Base-by-base conservation (phyloP, 2,888 invertebrate species). In the Nectonema munidae region DNA sequence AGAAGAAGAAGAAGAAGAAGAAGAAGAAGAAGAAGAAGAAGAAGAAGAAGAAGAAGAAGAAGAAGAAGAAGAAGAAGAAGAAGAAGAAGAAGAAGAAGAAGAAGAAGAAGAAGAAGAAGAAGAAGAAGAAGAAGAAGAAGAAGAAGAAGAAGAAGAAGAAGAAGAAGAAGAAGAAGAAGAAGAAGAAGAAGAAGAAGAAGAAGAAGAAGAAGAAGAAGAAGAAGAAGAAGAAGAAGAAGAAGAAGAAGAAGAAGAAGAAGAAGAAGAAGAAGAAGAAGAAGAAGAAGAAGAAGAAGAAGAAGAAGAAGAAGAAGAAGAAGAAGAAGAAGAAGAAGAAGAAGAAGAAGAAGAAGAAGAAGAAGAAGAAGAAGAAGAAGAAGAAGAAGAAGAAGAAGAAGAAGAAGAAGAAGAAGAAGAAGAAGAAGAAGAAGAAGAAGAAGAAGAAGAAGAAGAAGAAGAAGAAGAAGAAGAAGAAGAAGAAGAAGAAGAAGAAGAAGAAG, bases 1-100 rank as follows among this genome's bases (percentile, higher is more conserved):
- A 25, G 25, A 25, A 25, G 25, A 25, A 25, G 25, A 25, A 25
- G 25, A 25, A 25, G 25, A 25, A 25, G 25, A 25, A 25, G 25
- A 25, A 25, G 25, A 25, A 25, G 25, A 25, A 25, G 25, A 25
- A 25, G 25, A 25, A 25, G 25, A 25, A 25, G 25, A 25, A 25
- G 25, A 25, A 25, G 25, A 25, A 25, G 25, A 25, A 25, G 25
- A 25, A 25, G 25, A 25, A 25, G 25, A 25, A 25, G 25, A 25
- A 25, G 25, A 25, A 25, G 25, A 25, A 25, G 25, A 25, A 25
- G 25, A 25, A 25, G 25, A 25, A 25, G 25, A 25, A 25, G 25
- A 25, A 25, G 25, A 25, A 25, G 25, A 25, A 25, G 25, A 25
- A 25, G 25, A 25, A 25, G 25, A 25, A 25, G 25, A 25, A 25